Evolutionary conservation across 2,797 vertebrate genomes (phyloP), one percentile per base, ranked within the genome.

Genomic region (Rachycentron canadum): DNA sequence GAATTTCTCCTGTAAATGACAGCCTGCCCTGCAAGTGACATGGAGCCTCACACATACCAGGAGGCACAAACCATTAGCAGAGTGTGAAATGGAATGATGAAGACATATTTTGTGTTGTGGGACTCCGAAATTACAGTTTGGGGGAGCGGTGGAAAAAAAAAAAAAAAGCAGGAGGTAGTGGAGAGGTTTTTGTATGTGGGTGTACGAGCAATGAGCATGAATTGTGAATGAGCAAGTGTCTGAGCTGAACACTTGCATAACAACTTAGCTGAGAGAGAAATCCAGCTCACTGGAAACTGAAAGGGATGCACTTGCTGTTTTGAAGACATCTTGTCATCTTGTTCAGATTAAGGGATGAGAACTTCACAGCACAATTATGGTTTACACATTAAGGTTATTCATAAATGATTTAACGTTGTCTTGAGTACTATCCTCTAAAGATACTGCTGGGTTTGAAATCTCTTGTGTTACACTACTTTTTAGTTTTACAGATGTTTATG

Each of bases 141-240:
- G 28, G 62, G 56, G 25, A 56, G 60, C 9, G 28, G 9, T 30
- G 36, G 19, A 32, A 13, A 56, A 32, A 53, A 40, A 65, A 74
- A 56, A 65, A 13, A 2, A 43, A n/a, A n/a, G n/a, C n/a, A n/a
- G 23, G 50, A 72, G 49, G 69, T 23, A 62, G 61, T 8, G 38
- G 56, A 81, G 80, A 78, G 81, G 69, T 65, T 85, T 85, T 69
- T 72, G 69, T 81, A 68, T 75, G 81, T 86, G 89, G 82, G 85
- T 78, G 85, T 85, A 69, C 45, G 26, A 86, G 87, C 73, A 65
- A 78, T 79, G 69, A 85, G 76, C 76, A 91, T 93, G 82, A 93
- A 93, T 93, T 87, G 89, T 91, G 88, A 92, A 94, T 94, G 90
- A 91, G 89, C 52, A 63, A 79, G 76, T 55, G 86, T 79, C 81